Evolutionary conservation across 92 coral and sea anemone genomes (phyloP).

Genomic region (Porites lobata): DNA sequence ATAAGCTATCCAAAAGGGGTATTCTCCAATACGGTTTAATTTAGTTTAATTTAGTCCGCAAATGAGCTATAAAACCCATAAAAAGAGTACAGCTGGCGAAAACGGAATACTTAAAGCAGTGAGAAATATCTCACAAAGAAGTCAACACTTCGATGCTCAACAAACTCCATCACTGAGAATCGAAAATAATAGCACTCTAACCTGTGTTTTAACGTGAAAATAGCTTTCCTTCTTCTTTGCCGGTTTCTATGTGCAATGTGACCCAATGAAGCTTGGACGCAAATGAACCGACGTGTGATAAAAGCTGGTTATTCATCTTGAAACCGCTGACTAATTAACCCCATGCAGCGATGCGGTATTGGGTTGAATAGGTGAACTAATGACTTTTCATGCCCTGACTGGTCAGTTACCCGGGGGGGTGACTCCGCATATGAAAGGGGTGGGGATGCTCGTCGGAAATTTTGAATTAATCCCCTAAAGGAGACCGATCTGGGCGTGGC

Average conservation of each 20-base stretch:
- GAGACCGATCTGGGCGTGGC: too few species aligned
- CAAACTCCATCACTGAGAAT: too few species aligned
- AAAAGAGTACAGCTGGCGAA: background rate
- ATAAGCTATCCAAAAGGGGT: too few species aligned
- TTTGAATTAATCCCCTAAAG: too few species aligned
- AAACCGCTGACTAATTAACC: conserved; percentile 44
- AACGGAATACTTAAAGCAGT: background rate
- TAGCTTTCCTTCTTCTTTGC: background rate
- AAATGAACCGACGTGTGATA: conserved; percentile 24
- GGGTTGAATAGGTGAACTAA: background rate
- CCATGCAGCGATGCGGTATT: conserved; percentile 29
- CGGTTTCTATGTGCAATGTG: background rate
- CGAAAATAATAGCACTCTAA: too few species aligned
- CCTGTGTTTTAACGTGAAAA: background rate
- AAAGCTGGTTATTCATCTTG: conserved; percentile 17
- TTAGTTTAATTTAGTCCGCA: background rate
- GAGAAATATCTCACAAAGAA: background rate
- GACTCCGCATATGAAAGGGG: too few species aligned
- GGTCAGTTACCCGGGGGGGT: too few species aligned
- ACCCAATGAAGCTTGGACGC: background rate
- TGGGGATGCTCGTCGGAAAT: too few species aligned
- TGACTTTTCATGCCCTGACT: too few species aligned
- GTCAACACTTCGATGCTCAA: too few species aligned
- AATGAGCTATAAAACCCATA: background rate
- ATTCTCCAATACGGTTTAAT: background rate